Evolutionary conservation across 2,113 vertebrate species (phyloP).

Genomic region (Phrynosoma blainvillii): DNA sequence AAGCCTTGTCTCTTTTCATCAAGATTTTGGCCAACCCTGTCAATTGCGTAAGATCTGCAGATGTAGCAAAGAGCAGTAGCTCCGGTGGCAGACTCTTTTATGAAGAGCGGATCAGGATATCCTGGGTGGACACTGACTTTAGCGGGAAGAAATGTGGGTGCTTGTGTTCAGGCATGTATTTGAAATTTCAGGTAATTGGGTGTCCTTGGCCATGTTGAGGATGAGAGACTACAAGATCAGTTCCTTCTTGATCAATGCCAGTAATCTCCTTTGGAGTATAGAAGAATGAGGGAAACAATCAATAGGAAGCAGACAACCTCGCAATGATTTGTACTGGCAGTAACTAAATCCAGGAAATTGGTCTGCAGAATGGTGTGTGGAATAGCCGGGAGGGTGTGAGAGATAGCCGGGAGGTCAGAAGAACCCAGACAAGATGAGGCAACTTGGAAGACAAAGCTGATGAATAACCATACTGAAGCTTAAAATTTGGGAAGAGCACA

Average conservation of each 20-base stretch:
- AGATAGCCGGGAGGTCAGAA: neutral
- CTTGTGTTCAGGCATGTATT: neutral
- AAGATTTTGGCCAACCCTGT: constrained; percentile 1
- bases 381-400: neutral
- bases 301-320: neutral
- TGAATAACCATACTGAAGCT: neutral
- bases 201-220: neutral
- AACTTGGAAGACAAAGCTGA: neutral
- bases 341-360: neutral
- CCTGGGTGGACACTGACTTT: neutral
- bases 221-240: neutral
- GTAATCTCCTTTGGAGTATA: neutral
- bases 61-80: neutral
- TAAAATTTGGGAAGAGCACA: neutral
- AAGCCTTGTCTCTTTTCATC: constrained; percentile 1
- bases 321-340: no score
- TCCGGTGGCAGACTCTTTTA: neutral
- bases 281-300: neutral
- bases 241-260: neutral
- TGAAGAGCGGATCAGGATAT: constrained; percentile 1
- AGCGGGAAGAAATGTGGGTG: neutral
- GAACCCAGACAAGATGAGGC: neutral
- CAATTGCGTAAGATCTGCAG: neutral
- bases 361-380: neutral
- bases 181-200: neutral